Conservation (phyloP, 1,140 invertebrate genomes). For the Panagrolaimus sp. region DNA sequence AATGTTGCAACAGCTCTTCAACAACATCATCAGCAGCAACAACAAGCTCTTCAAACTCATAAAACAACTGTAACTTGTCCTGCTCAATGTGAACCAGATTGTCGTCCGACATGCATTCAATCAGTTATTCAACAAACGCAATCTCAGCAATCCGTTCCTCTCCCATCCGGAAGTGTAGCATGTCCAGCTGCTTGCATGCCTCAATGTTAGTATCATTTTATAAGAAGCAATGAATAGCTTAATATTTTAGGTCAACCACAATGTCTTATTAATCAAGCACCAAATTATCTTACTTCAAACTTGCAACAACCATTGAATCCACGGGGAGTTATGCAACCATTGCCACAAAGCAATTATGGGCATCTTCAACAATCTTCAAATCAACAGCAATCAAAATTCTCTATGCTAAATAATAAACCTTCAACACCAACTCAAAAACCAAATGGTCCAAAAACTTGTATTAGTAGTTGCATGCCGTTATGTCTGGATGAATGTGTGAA, state of each 20-base stretch:
- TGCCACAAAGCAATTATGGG: neutral
- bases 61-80: no score
- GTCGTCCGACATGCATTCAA: no score
- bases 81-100: no score
- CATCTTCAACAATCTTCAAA: neutral
- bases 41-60: neutral
- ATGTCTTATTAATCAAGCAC: neutral
- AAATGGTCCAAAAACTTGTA: neutral
- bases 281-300: neutral
- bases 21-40: neutral
- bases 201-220: no score
- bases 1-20: neutral
- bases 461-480: neutral
- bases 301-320: neutral
- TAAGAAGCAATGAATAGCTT: no score
- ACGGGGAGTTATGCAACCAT: neutral
- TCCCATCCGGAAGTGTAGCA: neutral
- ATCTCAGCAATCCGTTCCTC: neutral
- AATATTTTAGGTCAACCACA: neutral
- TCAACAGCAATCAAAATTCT: conserved; percentile 5
- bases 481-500: neutral
- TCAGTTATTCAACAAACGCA: neutral
- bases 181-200: conserved; percentile 3
- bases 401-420: neutral
- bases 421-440: no score